phyloP scores from a whole-genome alignment of 2,113 vertebrate species.

The Epinephelus lanceolatus region DNA sequence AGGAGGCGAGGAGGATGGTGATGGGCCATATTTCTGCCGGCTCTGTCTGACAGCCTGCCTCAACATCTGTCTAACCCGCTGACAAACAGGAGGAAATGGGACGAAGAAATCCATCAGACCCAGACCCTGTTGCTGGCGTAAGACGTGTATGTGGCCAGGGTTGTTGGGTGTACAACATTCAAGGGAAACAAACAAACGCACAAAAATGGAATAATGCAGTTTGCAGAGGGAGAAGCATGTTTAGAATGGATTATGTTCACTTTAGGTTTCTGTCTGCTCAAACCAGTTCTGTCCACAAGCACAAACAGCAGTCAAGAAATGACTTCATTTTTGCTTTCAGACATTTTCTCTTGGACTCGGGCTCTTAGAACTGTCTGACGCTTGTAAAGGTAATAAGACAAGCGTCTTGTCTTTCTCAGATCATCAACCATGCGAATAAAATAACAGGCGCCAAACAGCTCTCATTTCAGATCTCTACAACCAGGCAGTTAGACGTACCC shows the following conservation, averaged over 20 bases:
- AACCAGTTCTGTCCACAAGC: not conserved
- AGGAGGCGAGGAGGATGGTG: slow-evolving; percentile 23
- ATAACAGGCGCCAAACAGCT: not conserved
- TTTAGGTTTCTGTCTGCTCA: not conserved
- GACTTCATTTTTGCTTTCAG: too few relatives aligned
- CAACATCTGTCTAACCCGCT: slow-evolving; percentile 30
- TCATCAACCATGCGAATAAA: not conserved
- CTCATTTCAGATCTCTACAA: not conserved
- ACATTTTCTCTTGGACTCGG: not conserved
- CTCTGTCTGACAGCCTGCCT: slow-evolving; percentile 30
- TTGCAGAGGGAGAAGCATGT: not conserved
- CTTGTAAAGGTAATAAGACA: not conserved
- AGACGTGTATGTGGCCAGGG: not conserved
- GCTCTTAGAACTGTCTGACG: not conserved
- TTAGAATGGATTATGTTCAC: not conserved
- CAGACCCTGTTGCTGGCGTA: not conserved
- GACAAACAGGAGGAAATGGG: slow-evolving; percentile 26
- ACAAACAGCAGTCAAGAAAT: not conserved
- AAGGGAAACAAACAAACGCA: not conserved
- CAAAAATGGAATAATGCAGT: not conserved
- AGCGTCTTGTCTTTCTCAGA: not conserved
- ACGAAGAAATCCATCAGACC: slow-evolving; percentile 1
- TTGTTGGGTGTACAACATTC: not conserved
- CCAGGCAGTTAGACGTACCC: too few relatives aligned
- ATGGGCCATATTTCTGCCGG: slow-evolving; percentile 32